These are phyloP conservation scores for Morone saxatilis DNA, from an alignment of 2,113 vertebrate genomes.

Conservation along the genomic window DNA sequence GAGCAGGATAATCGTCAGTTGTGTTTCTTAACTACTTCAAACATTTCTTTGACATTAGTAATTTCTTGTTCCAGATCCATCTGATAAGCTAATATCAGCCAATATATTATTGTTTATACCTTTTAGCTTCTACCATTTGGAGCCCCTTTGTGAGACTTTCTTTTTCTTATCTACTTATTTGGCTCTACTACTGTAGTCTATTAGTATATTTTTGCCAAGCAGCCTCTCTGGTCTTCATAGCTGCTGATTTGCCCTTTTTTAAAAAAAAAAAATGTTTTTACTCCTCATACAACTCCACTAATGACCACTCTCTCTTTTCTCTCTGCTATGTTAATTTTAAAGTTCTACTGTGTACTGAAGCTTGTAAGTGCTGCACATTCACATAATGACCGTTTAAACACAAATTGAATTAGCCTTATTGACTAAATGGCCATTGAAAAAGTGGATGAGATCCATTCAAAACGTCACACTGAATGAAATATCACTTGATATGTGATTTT, in stretches of 20 bases:
- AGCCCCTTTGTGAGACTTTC: background rate
- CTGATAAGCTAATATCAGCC: background rate
- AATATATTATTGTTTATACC: background rate
- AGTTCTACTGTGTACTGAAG: background rate
- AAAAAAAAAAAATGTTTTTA: conserved; percentile 2
- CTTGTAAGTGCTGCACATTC: conserved; percentile 6
- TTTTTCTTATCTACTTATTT: background rate
- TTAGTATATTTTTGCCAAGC: no score
- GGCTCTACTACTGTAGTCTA: no score
- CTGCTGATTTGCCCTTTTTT: conserved; percentile 9
- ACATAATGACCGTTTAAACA: background rate
- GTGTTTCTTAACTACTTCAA: background rate
- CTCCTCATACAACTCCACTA: background rate
- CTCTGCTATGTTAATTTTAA: background rate
- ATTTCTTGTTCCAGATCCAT: background rate
- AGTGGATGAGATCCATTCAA: background rate
- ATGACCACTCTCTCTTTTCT: background rate
- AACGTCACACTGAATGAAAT: background rate
- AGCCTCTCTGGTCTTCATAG: background rate
- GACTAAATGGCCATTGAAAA: conserved; percentile 7
- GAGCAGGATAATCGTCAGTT: background rate
- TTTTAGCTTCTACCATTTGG: background rate
- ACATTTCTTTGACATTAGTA: background rate
- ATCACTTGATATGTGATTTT: background rate
- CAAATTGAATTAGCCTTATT: conserved; percentile 3